These are phyloP conservation scores for Psilanteris sp. DNA, from an alignment of 1,140 invertebrate genomes.

Conservation along the genomic window DNA sequence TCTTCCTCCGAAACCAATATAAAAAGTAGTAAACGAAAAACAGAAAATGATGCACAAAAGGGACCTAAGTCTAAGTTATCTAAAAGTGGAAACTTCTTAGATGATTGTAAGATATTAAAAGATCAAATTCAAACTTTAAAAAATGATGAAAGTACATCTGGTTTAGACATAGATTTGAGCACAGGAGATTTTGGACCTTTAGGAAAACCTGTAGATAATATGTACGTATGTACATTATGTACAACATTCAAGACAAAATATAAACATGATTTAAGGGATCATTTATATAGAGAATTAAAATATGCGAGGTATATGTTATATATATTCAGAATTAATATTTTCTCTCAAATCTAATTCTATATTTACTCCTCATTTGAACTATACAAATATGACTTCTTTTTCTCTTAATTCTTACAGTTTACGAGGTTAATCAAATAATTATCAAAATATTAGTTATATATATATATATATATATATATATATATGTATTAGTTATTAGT, in stretches of 20 bases:
- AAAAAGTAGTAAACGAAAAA: constrained; percentile 67
- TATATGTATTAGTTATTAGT: too few species aligned
- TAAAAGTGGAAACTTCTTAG: constrained; percentile 50
- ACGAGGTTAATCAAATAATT: too few species aligned
- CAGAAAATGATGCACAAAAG: constrained; percentile 63
- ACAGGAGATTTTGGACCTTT: constrained; percentile 63
- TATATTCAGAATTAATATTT: too few species aligned
- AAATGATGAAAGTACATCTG: constrained; percentile 6
- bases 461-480: too few species aligned
- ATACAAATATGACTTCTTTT: too few species aligned
- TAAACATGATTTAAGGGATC: constrained; percentile 80
- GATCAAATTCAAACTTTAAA: constrained; percentile 17
- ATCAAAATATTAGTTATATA: too few species aligned
- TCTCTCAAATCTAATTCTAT: too few species aligned
- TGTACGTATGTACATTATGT: constrained; percentile 81
- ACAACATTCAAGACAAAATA: constrained; percentile 78
- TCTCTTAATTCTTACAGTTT: too few species aligned
- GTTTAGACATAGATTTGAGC: not conserved
- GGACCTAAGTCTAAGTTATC: constrained; percentile 63
- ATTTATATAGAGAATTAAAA: constrained; percentile 81
- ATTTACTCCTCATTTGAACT: too few species aligned
- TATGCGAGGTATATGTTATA: constrained; percentile 73
- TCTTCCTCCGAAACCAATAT: constrained; percentile 20
- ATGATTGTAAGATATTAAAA: constrained; percentile 54
- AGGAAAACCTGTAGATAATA: constrained; percentile 73